Evolutionary conservation across 2,888 invertebrate species (phyloP).

Genomic region (Drosophila eohydei): DNA sequence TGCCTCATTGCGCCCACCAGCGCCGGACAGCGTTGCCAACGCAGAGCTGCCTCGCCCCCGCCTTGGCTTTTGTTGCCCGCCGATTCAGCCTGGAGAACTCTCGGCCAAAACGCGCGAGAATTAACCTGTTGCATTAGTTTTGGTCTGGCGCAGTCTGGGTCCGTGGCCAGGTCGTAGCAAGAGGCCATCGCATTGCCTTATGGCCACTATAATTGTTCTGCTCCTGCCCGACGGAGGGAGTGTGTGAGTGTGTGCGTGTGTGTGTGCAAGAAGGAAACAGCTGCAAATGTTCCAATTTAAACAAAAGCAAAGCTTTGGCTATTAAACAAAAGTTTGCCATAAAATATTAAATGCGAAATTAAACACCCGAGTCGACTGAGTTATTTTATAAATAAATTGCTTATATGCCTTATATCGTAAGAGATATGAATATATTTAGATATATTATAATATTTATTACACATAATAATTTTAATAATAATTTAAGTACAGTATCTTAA

Average conservation of each 20-base stretch:
- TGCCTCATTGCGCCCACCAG: constrained; percentile 63
- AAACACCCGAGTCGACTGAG: no score
- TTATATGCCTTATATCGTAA: no score
- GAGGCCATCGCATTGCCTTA: constrained; percentile 47
- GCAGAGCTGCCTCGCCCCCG: constrained; percentile 23
- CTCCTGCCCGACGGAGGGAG: constrained; percentile 12
- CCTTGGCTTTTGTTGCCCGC: constrained; percentile 28
- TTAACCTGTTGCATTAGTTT: constrained; percentile 81
- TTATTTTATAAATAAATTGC: no score
- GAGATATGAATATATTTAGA: no score
- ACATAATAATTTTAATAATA: no score
- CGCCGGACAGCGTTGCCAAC: constrained; percentile 27
- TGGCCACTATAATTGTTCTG: constrained; percentile 55
- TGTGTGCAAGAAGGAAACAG: constrained; percentile 13
- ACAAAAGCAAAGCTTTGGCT: neutral
- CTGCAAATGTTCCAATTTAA: constrained; percentile 25
- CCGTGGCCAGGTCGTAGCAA: constrained; percentile 30
- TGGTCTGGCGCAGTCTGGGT: constrained; percentile 26
- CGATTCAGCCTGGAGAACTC: constrained; percentile 39
- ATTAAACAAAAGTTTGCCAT: neutral
- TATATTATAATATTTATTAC: no score
- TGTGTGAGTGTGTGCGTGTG: constrained; percentile 11
- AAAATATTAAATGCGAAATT: neutral
- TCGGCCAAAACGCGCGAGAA: constrained; percentile 69
- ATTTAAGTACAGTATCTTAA: no score